These are phyloP conservation scores for Silurus glanis DNA, from an alignment of 2,113 vertebrate species.

Conservation along the genomic window DNA sequence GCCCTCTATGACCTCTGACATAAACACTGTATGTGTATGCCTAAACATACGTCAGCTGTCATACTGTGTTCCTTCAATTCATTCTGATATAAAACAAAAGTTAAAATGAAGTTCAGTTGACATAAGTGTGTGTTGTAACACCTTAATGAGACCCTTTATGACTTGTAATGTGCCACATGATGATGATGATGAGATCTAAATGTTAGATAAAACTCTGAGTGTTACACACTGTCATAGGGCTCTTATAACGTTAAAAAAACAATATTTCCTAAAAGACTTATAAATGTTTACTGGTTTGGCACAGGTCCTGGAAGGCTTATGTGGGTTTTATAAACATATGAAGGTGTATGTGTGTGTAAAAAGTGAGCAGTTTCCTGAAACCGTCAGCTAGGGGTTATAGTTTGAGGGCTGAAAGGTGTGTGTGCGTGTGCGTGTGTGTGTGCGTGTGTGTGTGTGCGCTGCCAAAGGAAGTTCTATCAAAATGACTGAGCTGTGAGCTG, in stretches of 20 bases:
- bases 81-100: no score
- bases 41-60: background rate
- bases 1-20: background rate
- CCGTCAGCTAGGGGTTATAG: background rate
- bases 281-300: background rate
- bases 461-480: background rate
- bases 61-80: background rate
- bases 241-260: background rate
- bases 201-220: background rate
- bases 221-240: background rate
- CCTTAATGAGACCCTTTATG: background rate
- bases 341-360: constrained; percentile 16
- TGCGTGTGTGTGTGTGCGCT: background rate
- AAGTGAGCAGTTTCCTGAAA: background rate
- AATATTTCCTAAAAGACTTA: no score
- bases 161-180: background rate
- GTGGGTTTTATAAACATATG: background rate
- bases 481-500: background rate
- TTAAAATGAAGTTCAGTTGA: no score
- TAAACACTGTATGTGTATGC: background rate
- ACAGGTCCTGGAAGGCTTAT: background rate
- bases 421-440: constrained; percentile 10
- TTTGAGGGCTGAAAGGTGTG: background rate
- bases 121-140: background rate
- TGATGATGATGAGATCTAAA: background rate